Evolutionary conservation across 1,140 invertebrate species (phyloP).

Genomic region (Hormaphis cornu): DNA sequence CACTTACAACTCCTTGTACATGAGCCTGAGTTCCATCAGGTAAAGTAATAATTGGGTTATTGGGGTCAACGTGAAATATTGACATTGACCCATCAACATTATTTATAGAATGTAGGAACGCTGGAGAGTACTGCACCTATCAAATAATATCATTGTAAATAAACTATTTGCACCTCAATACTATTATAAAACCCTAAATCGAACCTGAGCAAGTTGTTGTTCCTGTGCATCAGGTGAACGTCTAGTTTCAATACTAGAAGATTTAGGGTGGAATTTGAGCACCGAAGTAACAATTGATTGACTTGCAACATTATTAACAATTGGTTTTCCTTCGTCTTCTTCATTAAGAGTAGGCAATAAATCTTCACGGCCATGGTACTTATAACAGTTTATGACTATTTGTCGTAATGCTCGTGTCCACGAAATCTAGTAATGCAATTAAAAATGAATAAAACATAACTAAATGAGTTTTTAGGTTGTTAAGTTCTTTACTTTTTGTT

Average conservation of each 20-base stretch:
- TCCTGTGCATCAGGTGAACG: constrained; percentile 22
- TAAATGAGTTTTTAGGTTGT: background rate
- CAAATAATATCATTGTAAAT: constrained; percentile 29
- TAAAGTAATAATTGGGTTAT: constrained; percentile 85
- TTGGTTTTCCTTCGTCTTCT: constrained; percentile 63
- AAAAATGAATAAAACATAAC: background rate
- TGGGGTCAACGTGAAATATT: constrained; percentile 91
- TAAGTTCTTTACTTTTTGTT: constrained; percentile 70
- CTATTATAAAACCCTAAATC: background rate
- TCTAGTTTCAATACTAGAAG: background rate
- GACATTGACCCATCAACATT: constrained; percentile 94
- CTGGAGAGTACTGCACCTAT: constrained; percentile 69
- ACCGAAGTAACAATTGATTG: constrained; percentile 28
- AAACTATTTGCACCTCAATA: background rate
- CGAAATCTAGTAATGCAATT: constrained; percentile 63
- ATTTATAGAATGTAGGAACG: constrained; percentile 90
- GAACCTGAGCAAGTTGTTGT: constrained; percentile 20
- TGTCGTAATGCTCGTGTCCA: constrained; percentile 96
- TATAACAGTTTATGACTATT: constrained; percentile 97
- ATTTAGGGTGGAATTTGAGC: constrained; percentile 24
- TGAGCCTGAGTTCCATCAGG: constrained; percentile 92
- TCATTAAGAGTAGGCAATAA: constrained; percentile 87
- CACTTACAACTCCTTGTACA: constrained; percentile 75
- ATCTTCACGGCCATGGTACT: constrained; percentile 93
- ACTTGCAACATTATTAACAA: constrained; percentile 31